Base-by-base conservation (phyloP, 2,113 vertebrate genomes). In the Porphyrio hochstetteri region DNA sequence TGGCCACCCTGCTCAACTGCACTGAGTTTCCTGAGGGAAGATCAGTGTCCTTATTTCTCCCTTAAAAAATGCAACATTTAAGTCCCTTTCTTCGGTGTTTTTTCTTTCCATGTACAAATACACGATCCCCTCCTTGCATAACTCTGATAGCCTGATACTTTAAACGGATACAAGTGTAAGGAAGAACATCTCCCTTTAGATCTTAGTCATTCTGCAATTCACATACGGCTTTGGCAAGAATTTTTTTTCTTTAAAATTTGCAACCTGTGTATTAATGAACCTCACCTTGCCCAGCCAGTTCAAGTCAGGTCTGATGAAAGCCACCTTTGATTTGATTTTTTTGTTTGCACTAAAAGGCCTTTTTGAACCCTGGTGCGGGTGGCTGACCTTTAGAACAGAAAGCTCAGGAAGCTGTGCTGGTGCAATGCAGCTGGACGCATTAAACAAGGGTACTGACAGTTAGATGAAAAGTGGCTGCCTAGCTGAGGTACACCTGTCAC, bases 341-440 rank as follows among this genome's bases (percentile, higher is more conserved):
- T 57, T 77, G 57, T 68, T 61, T 90, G 93, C 75, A 71, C 91
- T 64, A 93, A 79, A 79, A 64, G 36, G 57, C 31, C 65, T 77
- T 81, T 96, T 77, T 96, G 95, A 97, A 95, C 96, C 80, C 9
- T 77, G 86, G 28, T 75, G 67, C 61, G 74, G 67, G 82, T 68
- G 56, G 59, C 67, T 71, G 74, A 95, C 94, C 95, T 97, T 97
- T 95, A 95, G 89, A 97, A 91, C 70, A 89, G 81, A 88, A 77
- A 70, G n/a, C 42, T 64, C 70, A 89, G 81, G 86, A 83, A 70
- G n/a, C 42, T 64, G 3, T 68, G 52, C 14, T 87, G 88, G 70
- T 92, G 79, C 94, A 93, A 78, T 65, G 90, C 87, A 96, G 81
- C 74, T 92, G 80, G 90, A 86, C 75, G 76, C 64, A 59, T 33